phyloP scores from a whole-genome alignment of 2,113 vertebrate species.

The Muntiacus reevesi region DNA sequence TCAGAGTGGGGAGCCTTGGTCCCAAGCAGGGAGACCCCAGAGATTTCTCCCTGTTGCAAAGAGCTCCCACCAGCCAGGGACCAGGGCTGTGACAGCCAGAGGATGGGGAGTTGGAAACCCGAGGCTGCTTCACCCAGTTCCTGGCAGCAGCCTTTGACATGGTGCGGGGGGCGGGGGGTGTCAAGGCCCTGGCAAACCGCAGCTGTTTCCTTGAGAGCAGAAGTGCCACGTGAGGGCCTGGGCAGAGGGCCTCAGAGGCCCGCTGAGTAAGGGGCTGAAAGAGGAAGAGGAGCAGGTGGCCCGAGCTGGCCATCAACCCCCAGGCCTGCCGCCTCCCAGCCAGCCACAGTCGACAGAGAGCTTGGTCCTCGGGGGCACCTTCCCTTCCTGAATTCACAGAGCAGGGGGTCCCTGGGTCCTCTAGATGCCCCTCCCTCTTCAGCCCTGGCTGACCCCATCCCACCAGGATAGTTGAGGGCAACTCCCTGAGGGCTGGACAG shows the following conservation, averaged over 20 bases:
- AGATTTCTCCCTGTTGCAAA: neutral
- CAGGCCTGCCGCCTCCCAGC: accelerated
- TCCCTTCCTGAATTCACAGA: neutral
- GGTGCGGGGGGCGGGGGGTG: neutral
- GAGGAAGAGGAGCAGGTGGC: conserved; percentile 48
- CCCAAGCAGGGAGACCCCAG: neutral
- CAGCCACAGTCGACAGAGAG: neutral
- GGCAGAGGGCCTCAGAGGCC: neutral
- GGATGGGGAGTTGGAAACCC: neutral
- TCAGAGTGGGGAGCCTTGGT: too few relatives aligned
- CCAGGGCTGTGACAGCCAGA: neutral
- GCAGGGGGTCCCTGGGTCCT: neutral
- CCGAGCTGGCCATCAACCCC: neutral
- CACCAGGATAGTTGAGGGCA: neutral
- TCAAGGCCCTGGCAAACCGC: neutral
- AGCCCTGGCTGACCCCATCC: neutral
- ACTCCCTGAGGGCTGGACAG: too few relatives aligned
- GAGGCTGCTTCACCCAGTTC: neutral
- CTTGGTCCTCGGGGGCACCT: neutral
- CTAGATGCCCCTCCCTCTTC: neutral
- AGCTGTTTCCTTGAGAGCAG: neutral
- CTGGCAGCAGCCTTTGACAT: neutral
- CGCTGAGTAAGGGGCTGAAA: conserved; percentile 32
- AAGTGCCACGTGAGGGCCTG: neutral
- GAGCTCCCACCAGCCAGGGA: neutral